Evolutionary conservation across 2,888 invertebrate species (phyloP), one percentile per base, ranked within the genome.

Genomic region (Lithophane leautieri): DNA sequence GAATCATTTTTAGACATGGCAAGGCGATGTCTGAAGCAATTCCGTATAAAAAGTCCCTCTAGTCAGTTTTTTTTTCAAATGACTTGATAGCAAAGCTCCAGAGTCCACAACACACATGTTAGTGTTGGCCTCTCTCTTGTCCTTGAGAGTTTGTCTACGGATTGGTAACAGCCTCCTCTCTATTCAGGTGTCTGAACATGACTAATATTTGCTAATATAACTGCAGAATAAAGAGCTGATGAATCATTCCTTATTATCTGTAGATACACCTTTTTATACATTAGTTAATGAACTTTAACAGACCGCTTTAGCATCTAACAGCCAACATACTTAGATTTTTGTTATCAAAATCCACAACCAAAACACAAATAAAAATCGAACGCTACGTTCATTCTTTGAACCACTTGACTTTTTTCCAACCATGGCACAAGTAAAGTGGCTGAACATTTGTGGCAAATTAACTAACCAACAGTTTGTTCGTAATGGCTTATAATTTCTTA

Each of bases 401-500:
- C 28, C 65, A 69, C 65, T 78, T 56, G 25, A 68, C 34, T 70
- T 70, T 70, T 52, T 84, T 52, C 47, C 25, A 61, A 52, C n/a
- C 52, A 54, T n/a, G 25, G 66, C 34, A 73, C 60, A 25, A 60
- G 70, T 60, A 63, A 73, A 78, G 28, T 70, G 70, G 68, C n/a
- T 60, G 28, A 71, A 66, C 79, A 78, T 79, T 79, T 86, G 79
- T 60, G 68, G 75, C 63, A 69, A 62, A 78, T 71, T 76, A 75
- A 85, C 68, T 78, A 76, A 76, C 88, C 83, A 77, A 77, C 80
- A 79, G 34, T 81, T 88, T 80, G 70, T 80, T 70, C 73, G 71
- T 71, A 88, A 86, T 82, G 62, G 78, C 65, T 77, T 78, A 87
- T 86, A 81, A 86, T 78, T 87, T 76, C 77, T 83, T 87, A 78